These are phyloP conservation scores for Rhynchotus rufescens DNA, from an alignment of 2,797 vertebrate species.

Conservation along the genomic window DNA sequence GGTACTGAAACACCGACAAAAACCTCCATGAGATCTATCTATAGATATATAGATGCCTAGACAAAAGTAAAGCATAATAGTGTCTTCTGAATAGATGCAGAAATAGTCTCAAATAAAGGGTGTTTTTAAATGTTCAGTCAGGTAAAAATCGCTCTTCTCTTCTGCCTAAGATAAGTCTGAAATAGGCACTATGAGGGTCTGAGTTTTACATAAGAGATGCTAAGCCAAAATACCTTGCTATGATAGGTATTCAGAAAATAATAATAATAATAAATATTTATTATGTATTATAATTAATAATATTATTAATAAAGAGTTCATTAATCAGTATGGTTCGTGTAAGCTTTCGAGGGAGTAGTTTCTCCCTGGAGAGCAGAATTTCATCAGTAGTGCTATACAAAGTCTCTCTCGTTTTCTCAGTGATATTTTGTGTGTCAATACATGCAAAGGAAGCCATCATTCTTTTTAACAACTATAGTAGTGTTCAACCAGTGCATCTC, in stretches of 20 bases:
- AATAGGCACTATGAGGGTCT: neutral
- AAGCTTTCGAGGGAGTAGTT: neutral
- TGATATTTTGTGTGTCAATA: neutral
- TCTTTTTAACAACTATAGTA: neutral
- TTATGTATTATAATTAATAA: no score
- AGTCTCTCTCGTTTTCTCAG: neutral
- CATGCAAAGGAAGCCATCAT: neutral
- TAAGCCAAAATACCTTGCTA: neutral
- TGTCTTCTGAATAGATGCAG: neutral
- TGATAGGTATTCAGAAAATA: neutral
- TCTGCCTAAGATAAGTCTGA: neutral
- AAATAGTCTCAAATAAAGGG: neutral
- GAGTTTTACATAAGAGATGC: neutral
- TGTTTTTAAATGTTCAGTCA: neutral
- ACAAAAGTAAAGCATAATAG: neutral
- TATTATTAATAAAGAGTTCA: neutral
- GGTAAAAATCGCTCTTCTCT: neutral
- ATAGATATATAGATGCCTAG: neutral
- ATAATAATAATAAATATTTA: accelerated
- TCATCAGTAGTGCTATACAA: neutral
- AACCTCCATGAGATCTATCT: neutral
- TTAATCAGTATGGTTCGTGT: neutral
- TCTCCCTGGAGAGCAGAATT: neutral
- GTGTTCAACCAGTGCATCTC: neutral
- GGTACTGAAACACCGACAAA: neutral